phyloP scores from a whole-genome alignment of 1,140 invertebrate species.

The Trinorchestia longiramus region DNA sequence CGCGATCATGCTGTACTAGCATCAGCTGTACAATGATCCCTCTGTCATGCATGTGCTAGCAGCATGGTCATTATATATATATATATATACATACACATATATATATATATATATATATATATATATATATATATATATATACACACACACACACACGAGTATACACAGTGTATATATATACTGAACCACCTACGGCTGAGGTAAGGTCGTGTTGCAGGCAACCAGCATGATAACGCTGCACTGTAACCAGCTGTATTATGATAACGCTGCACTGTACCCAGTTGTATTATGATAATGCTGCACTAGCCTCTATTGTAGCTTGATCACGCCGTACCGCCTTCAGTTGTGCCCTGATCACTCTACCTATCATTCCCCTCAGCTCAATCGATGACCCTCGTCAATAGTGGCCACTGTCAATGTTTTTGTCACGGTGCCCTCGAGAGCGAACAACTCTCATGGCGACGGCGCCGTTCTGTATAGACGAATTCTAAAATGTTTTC shows the following conservation, averaged over 20 bases:
- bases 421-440: neutral
- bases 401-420: neutral
- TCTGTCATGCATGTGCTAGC: neutral
- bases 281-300: neutral
- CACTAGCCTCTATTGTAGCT: neutral
- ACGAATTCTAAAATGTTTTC: neutral
- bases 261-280: neutral
- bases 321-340: constrained; percentile 6
- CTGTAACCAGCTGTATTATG: neutral
- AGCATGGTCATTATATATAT: neutral
- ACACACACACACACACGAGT: too few species aligned
- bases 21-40: neutral
- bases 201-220: too few species aligned
- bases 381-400: neutral
- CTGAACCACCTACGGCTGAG: too few species aligned
- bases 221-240: neutral
- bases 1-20: neutral
- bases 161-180: too few species aligned
- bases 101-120: too few species aligned
- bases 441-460: neutral
- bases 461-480: neutral
- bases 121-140: too few species aligned
- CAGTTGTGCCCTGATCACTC: neutral
- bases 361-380: neutral
- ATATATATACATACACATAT: too few species aligned